Conservation (phyloP, 1,140 invertebrate genomes). For the Hirudo medicinalis region DNA sequence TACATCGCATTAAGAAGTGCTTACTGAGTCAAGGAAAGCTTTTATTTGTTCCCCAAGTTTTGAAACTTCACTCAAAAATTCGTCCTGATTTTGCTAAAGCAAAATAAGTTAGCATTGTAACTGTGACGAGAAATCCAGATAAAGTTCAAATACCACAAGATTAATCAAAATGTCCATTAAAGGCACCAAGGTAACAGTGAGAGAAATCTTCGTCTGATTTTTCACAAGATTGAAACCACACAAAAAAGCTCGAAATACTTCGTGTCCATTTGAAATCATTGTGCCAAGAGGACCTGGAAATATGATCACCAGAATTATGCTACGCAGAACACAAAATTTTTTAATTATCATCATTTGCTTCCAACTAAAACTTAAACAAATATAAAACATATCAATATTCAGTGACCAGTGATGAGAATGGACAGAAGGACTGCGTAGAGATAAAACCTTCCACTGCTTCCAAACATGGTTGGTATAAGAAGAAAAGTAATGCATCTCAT, state of each 20-base stretch:
- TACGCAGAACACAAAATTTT: too few species aligned
- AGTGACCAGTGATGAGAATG: constrained; percentile 28
- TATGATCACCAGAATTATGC: too few species aligned
- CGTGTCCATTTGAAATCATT: constrained; percentile 1
- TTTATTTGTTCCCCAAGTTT: constrained; percentile 6
- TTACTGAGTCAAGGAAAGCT: not conserved
- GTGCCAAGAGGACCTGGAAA: constrained; percentile 2
- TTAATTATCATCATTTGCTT: too few species aligned
- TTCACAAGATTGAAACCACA: not conserved
- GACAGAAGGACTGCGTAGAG: constrained; percentile 29
- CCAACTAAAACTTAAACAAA: too few species aligned
- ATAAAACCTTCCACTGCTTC: constrained; percentile 30
- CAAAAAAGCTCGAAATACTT: constrained; percentile 2
- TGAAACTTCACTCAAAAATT: not conserved
- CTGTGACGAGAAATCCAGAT: too few species aligned
- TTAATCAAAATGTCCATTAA: not conserved
- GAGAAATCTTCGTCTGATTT: constrained; percentile 6
- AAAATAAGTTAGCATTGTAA: too few species aligned
- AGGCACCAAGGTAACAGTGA: not conserved
- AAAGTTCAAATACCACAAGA: not conserved
- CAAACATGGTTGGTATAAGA: constrained; percentile 30
- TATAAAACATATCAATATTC: too few species aligned
- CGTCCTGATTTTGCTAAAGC: constrained; percentile 6
- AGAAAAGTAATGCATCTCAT: constrained; percentile 29
- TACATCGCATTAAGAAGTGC: not conserved